phyloP scores from a whole-genome alignment of 2,888 invertebrate genomes.

The Ceratothoa steindachneri region DNA sequence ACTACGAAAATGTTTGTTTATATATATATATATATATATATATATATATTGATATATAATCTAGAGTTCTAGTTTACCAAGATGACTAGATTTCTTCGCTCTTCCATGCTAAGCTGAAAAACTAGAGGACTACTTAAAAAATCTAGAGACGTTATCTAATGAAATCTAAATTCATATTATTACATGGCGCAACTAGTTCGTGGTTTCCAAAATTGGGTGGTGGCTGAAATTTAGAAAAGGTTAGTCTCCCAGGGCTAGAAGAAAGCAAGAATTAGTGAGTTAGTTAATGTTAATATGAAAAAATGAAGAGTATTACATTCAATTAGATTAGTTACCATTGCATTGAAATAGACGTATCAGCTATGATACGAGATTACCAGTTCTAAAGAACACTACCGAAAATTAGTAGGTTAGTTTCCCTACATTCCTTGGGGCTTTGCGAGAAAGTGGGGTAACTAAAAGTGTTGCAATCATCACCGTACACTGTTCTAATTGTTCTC shows the following conservation, averaged over 20 bases:
- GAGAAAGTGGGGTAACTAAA: too few species aligned
- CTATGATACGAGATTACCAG: too few species aligned
- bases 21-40: too few species aligned
- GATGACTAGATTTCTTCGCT: background rate
- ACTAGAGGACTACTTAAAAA: background rate
- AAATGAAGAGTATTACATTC: background rate
- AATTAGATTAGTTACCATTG: background rate
- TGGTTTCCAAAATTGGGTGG: background rate
- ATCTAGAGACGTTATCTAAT: background rate
- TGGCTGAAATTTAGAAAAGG: background rate
- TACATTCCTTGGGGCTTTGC: background rate
- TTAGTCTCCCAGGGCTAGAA: background rate
- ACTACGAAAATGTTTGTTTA: too few species aligned
- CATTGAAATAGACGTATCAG: background rate
- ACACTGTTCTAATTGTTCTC: too few species aligned
- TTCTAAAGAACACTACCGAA: too few species aligned
- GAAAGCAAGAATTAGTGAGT: background rate
- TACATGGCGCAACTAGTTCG: background rate
- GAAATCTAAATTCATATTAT: background rate
- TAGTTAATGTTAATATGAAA: background rate
- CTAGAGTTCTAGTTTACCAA: background rate
- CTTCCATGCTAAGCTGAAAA: conserved; percentile 5
- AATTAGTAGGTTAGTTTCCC: background rate
- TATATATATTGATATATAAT: background rate
- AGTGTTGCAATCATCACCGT: too few species aligned